Conservation (phyloP, 92 coral and sea anemone species). For the Parazoanthus darwini region DNA sequence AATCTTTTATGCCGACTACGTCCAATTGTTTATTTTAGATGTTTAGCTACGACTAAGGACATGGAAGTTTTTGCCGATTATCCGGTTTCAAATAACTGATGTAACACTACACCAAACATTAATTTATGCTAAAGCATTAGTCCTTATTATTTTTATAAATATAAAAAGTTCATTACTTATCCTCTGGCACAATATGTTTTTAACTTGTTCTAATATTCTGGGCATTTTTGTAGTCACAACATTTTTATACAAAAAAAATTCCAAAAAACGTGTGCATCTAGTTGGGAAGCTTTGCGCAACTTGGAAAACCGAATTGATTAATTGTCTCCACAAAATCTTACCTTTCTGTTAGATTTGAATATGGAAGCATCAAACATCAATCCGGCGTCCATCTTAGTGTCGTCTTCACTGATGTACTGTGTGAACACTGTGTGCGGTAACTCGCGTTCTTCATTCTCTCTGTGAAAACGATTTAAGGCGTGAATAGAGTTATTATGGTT, state of each 20-base stretch:
- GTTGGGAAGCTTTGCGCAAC: background rate
- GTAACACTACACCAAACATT: no score
- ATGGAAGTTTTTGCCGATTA: no score
- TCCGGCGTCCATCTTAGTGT: slow-evolving; percentile 77
- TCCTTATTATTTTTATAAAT: no score
- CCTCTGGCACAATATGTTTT: no score
- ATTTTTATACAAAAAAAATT: background rate
- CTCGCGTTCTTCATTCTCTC: slow-evolving; percentile 71
- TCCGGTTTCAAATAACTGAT: no score
- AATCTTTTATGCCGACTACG: no score
- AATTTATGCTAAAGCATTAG: no score
- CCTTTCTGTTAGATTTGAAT: slow-evolving; percentile 94
- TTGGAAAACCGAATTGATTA: background rate
- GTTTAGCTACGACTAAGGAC: no score
- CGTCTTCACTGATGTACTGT: slow-evolving; percentile 88
- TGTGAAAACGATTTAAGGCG: slow-evolving; percentile 30
- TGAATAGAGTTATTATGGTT: background rate
- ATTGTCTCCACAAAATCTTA: background rate
- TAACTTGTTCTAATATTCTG: no score
- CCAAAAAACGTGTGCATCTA: background rate
- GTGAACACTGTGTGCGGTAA: slow-evolving; percentile 93
- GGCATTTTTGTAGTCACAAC: background rate
- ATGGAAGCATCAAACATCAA: slow-evolving; percentile 92
- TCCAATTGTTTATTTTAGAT: no score
- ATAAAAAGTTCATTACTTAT: no score